phyloP scores from a whole-genome alignment of 2,888 invertebrate genomes.

The Drosophila rellima region DNA sequence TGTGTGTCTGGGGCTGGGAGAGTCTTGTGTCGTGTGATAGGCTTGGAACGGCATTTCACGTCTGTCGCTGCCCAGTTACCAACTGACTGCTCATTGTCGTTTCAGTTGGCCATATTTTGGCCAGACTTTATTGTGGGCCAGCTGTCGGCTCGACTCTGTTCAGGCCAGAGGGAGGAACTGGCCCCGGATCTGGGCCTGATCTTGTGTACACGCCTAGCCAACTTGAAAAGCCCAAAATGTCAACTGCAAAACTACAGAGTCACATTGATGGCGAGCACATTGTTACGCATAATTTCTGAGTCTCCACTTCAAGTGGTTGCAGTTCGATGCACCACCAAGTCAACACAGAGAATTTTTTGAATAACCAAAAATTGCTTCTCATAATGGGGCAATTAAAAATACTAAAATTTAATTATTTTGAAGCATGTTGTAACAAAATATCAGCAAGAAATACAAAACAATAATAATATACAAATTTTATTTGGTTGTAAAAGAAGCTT shows the following conservation, averaged over 20 bases:
- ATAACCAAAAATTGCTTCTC: not conserved
- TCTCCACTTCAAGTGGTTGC: not conserved
- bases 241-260: constrained; percentile 36
- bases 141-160: constrained; percentile 29
- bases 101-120: constrained; percentile 71
- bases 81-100: constrained; percentile 73
- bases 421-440: not conserved
- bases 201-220: constrained; percentile 41
- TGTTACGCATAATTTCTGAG: constrained; percentile 70
- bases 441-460: no score
- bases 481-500: no score
- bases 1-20: constrained; percentile 41
- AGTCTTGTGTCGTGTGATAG: constrained; percentile 70
- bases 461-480: no score
- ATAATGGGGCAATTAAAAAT: not conserved
- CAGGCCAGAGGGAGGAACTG: constrained; percentile 7
- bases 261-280: constrained; percentile 31
- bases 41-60: constrained; percentile 64
- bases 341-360: not conserved
- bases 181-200: constrained; percentile 18
- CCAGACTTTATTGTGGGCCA: constrained; percentile 66
- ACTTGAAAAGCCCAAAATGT: constrained; percentile 42
- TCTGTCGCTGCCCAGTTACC: constrained; percentile 56
- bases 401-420: not conserved
- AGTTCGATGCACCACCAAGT: not conserved